These are phyloP conservation scores for Gymnorhina tibicen DNA, from an alignment of 2,113 vertebrate species.

Conservation along the genomic window DNA sequence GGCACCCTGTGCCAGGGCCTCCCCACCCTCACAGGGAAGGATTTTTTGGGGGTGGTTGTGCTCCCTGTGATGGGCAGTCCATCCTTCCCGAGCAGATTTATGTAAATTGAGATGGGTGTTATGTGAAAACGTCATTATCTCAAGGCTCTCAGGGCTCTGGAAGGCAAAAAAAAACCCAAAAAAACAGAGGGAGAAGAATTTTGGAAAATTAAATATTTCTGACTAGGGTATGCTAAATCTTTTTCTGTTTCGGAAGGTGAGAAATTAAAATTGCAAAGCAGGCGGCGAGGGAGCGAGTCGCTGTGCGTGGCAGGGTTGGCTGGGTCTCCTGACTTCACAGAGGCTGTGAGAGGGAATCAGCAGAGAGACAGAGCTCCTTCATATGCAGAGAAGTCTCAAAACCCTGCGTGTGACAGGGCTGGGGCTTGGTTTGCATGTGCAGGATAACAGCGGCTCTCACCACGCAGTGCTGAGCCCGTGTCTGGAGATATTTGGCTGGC, in stretches of 20 bases:
- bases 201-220: slow-evolving; percentile 71
- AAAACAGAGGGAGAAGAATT: not conserved
- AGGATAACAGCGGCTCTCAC: not conserved
- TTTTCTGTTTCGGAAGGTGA: slow-evolving; percentile 63
- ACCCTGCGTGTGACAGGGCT: not conserved
- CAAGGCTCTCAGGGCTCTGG: not conserved
- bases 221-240: slow-evolving; percentile 57
- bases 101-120: slow-evolving; percentile 9
- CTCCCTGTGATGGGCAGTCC: not conserved
- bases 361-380: not conserved
- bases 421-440: not conserved
- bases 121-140: not conserved
- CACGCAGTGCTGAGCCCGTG: not conserved
- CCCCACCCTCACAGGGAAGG: not conserved
- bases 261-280: slow-evolving; percentile 71
- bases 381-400: not conserved
- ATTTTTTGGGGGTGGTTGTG: not conserved
- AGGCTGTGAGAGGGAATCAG: not conserved
- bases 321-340: not conserved
- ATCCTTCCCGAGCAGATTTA: not conserved
- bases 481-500: not conserved
- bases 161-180: not conserved
- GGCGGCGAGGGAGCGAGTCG: not conserved
- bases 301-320: not conserved
- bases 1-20: not conserved